Percentiles rank a stretch among this genome's conserved stretches.
Evolutionary conservation across 2,888 invertebrate species (phyloP).

Genomic region (Thereva unica): DNA sequence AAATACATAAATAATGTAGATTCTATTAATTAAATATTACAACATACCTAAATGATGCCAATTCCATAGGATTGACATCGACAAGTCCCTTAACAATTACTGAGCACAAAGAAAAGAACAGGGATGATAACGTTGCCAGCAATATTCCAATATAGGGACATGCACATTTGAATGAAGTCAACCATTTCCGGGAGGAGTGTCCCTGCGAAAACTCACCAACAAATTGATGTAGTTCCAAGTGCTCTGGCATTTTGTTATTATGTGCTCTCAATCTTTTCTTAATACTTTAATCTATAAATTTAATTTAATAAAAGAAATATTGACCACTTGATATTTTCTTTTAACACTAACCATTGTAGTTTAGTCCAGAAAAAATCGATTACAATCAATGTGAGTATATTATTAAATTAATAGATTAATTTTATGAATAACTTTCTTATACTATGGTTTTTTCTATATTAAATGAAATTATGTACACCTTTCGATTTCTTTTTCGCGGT

Average conservation of each 20-base stretch:
- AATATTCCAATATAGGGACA: slow-evolving; percentile 83
- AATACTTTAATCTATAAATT: neutral
- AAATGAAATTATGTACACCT: too few relatives aligned
- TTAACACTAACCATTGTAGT: too few relatives aligned
- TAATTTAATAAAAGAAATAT: neutral
- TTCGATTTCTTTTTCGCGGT: too few relatives aligned
- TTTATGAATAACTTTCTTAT: too few relatives aligned
- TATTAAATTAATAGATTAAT: too few relatives aligned
- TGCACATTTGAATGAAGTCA: slow-evolving; percentile 44
- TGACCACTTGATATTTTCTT: too few relatives aligned
- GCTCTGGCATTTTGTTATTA: slow-evolving; percentile 67
- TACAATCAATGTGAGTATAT: too few relatives aligned
- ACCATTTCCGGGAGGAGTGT: slow-evolving; percentile 50
- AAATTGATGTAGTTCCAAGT: slow-evolving; percentile 78
- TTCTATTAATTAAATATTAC: neutral
- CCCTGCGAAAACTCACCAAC: slow-evolving; percentile 63
- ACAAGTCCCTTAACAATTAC: slow-evolving; percentile 88
- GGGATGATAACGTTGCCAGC: slow-evolving; percentile 81
- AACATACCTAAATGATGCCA: slow-evolving; percentile 71
- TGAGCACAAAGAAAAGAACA: slow-evolving; percentile 89
- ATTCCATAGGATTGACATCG: slow-evolving; percentile 84
- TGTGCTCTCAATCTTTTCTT: slow-evolving; percentile 12
- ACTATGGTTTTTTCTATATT: too few relatives aligned
- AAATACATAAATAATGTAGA: neutral
- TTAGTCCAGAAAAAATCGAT: too few relatives aligned